Evolutionary conservation across 92 coral and sea anemone species (phyloP), one percentile per base, ranked within the genome.

Genomic region (Porites divaricata): DNA sequence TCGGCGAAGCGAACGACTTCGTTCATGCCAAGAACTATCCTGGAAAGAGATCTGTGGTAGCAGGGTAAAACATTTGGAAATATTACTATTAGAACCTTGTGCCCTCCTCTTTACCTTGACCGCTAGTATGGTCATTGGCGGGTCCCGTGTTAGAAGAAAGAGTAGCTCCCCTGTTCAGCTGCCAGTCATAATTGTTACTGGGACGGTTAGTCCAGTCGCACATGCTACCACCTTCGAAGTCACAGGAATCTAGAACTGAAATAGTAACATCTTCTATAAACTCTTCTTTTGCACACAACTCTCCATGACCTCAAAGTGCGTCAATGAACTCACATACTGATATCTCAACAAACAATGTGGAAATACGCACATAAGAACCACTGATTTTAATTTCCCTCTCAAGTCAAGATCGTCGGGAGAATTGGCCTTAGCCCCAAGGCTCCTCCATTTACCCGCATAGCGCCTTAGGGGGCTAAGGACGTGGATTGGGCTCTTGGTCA

Each of bases 81-180:
- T 6, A 21, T 6, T 9, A 15, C 12, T 20, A 63, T 8, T 1
- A 28, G 56, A 4, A 2, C n/a, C 48, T 41, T 20, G 6, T 48
- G 4, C 59, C 19, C 17, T 63, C 9, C 25, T 48, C 19, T 23
- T 62, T 63, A 82, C 86, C 86, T 72, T 82, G 58, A 48, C 74
- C 88, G 67, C 54, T 78, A 20, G 73, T 72, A 26, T 79, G 86
- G 48, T 89, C 92, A 56, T 73, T 67, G 53, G 83, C 16, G 35
- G 92, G 92, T 50, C 92, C 92, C 13, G 89, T 89, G 73, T 73
- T 67, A 8, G 35, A 21, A 28, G 86, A 64, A n/a, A 86, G 67
- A 5, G 92, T 89, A 20, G 78, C 21, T 49, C 92, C 92, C 19
- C 54, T 41, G 73, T 79, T 77, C 21, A 74, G 17, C 13, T 64